Base-by-base conservation (phyloP, 2,113 vertebrate species). In the Muntiacus reevesi region DNA sequence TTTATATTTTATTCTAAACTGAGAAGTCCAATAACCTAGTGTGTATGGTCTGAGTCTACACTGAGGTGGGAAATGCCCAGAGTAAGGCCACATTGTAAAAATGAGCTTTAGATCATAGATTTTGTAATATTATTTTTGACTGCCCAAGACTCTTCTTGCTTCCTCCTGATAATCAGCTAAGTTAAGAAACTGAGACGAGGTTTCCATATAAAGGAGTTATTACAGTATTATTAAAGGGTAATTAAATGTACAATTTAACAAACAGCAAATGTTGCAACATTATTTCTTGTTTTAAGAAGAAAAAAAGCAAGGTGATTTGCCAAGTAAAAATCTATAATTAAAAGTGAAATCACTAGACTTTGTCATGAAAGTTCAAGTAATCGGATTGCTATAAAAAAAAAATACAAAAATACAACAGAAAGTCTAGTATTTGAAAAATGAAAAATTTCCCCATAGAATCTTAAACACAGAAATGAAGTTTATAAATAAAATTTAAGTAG, bases 171-270 rank as follows among this genome's bases (percentile, higher is more conserved):
- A 71, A 94, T 74, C 23, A 64, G 27, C 64, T 79, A 89, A 71
- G 30, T 55, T 78, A 89, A 78, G 91, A 97, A 97, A 92, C 40
- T 52, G 36, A 40, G 89, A 93, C 55, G 60, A 89, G 59, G 28
- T 57, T 64, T 93, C 17, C 59, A 85, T 89, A 87, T 87, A 84
- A 95, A 7, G 74, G 33, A 27, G 36, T 30, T 89, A 71, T 71
- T 57, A 50, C 23, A 92, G 16, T 33, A 12, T 43, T 43, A 93
- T 71, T 83, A 86, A 54, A 50, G 60, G 74, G 79, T 27, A 86
- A 71, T 14, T 43, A 21, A 92, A 89, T 25, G 25, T 84, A 45
- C 33, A 52, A 52, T 95, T 95, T 89, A 84, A 95, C 85, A 79
- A 85, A 47, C 33, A 92, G 15, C 62, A 45, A 82, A 78, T 43